phyloP scores from a whole-genome alignment of 2,113 vertebrate species.

The Malaclemys terrapin region DNA sequence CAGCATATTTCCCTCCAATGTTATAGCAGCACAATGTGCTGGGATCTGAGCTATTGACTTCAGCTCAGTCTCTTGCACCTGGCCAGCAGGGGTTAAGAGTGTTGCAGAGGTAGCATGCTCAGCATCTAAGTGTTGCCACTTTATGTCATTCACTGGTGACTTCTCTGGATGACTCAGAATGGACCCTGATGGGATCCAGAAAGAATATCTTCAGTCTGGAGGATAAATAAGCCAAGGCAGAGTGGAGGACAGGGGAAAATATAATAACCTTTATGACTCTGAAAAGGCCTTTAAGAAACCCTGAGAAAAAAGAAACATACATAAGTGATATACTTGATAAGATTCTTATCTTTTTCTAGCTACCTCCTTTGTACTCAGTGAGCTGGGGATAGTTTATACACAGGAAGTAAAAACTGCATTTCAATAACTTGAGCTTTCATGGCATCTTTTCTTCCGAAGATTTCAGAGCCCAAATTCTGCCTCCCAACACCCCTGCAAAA shows the following conservation, averaged over 20 bases:
- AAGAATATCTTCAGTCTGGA: neutral
- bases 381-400: neutral
- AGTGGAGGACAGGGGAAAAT: neutral
- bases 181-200: neutral
- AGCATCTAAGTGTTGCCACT: neutral
- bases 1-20: neutral
- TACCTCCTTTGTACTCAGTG: neutral
- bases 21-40: neutral
- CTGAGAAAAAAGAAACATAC: neutral
- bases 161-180: neutral
- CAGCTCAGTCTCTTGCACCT: neutral
- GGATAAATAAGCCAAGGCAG: neutral
- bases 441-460: neutral
- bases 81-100: neutral
- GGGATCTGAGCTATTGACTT: fast-evolving
- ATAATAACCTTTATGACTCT: neutral
- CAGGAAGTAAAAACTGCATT: neutral
- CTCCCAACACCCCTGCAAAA: neutral
- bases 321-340: neutral
- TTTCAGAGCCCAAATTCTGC: neutral
- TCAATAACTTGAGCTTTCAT: neutral
- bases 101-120: neutral
- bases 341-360: neutral
- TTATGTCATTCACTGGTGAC: neutral
- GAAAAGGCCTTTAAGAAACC: neutral